phyloP scores from a whole-genome alignment of 2,113 vertebrate genomes.

The Actinemys pallida region DNA sequence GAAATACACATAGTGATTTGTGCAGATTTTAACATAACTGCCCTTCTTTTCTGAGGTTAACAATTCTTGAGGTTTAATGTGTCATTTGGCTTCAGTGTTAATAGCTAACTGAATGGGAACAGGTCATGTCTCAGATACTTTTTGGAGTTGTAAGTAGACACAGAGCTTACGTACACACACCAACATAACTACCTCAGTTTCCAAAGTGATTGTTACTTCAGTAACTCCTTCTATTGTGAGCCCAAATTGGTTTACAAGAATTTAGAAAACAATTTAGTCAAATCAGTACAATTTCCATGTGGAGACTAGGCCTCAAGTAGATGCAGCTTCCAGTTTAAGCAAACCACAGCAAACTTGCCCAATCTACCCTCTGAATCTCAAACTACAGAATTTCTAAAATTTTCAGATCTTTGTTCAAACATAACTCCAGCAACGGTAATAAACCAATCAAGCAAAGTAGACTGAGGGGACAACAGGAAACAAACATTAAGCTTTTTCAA shows the following conservation, averaged over 20 bases:
- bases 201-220: background rate
- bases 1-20: background rate
- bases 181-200: background rate
- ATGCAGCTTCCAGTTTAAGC: background rate
- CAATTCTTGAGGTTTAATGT: background rate
- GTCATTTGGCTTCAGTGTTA: background rate
- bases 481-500: background rate
- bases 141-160: too few species aligned
- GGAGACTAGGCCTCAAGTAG: background rate
- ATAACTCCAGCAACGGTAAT: background rate
- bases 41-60: background rate
- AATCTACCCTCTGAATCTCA: accelerated
- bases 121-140: background rate
- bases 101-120: background rate
- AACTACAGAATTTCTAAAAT: background rate
- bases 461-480: background rate
- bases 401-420: background rate
- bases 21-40: background rate
- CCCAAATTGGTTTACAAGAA: background rate
- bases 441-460: background rate
- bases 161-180: background rate
- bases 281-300: background rate
- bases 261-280: background rate
- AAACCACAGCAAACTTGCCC: background rate
- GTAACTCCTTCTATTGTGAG: background rate